These are phyloP conservation scores for Drosophila watanabei DNA, from an alignment of 1,140 invertebrate genomes.

Conservation along the genomic window DNA sequence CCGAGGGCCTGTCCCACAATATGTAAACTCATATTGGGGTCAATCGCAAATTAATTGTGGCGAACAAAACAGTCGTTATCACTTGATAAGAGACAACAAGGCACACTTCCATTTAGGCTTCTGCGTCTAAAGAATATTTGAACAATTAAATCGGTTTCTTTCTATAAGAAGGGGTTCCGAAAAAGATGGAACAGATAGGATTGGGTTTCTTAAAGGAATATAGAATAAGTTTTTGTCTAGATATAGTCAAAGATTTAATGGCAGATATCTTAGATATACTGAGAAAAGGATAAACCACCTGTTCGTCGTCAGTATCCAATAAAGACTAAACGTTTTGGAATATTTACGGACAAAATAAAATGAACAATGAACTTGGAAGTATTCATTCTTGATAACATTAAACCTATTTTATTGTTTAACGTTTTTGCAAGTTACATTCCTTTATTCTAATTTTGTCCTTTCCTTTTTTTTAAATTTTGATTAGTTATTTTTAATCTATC, in stretches of 20 bases:
- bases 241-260: too few species aligned
- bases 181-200: neutral
- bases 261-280: too few species aligned
- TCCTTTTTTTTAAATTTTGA: neutral
- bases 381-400: neutral
- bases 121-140: conserved; percentile 4
- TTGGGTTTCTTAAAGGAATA: neutral
- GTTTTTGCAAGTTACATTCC: neutral
- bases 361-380: neutral
- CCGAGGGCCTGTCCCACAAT: neutral
- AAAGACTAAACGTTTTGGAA: too few species aligned
- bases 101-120: conserved; percentile 14
- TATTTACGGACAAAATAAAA: too few species aligned
- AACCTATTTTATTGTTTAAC: neutral
- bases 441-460: neutral
- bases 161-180: neutral
- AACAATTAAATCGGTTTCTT: conserved; percentile 1
- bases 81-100: neutral
- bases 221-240: neutral
- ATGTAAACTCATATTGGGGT: conserved; percentile 16
- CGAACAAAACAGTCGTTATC: conserved; percentile 32
- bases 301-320: neutral
- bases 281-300: too few species aligned
- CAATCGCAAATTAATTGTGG: conserved; percentile 38
- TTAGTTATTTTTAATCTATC: neutral